Base-by-base conservation (phyloP, 2,888 invertebrate species). In the Entomobrya multifasciata region DNA sequence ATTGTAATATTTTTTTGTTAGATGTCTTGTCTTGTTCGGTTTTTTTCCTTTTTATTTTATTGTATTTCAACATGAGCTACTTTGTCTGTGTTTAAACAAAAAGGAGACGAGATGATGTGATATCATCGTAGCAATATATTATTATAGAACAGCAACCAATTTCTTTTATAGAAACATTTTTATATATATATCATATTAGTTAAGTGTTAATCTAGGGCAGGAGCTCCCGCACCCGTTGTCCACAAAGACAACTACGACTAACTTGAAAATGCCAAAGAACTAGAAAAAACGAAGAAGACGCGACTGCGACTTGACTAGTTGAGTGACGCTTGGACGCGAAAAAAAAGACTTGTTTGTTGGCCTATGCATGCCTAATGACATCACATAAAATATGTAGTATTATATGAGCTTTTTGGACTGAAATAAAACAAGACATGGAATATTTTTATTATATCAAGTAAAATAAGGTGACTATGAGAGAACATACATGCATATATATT, bases 131-230 rank as follows among this genome's bases (percentile, higher is more conserved):
- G n/a, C n/a, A n/a, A n/a, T n/a, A n/a, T n/a, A n/a, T n/a, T n/a
- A n/a, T n/a, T n/a, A 36, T 8, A 36, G 8, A 4, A 36, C 36
- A 36, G 5, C 36, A 36, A 36, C 4, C 36, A 36, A 36, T 8
- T 8, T 8, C 8, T 36, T 36, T 36, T 36, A 36, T 36, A 11
- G 8, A 47, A 8, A 36, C 36, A 36, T 36, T 36, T 36, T 36
- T 36, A 36, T 4, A 36, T 36, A 52, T 57, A n/a, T 10, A 57
- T 3, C 20, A 17, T 70, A n/a, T n/a, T n/a, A n/a, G n/a, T n/a
- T n/a, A n/a, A n/a, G 41, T 70, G 70, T 15, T 80, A 70, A 80
- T 80, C 70, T 80, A 65, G 80, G 80, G 80, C 80, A 80, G 62
- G 27, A 62, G 78, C 52, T 52, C 74, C 52, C 74, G 74, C 52